Percentiles rank a stretch among this genome's conserved stretches.
Evolutionary conservation across 2,113 vertebrate genomes (phyloP).

Genomic region (Tupaia chinensis): DNA sequence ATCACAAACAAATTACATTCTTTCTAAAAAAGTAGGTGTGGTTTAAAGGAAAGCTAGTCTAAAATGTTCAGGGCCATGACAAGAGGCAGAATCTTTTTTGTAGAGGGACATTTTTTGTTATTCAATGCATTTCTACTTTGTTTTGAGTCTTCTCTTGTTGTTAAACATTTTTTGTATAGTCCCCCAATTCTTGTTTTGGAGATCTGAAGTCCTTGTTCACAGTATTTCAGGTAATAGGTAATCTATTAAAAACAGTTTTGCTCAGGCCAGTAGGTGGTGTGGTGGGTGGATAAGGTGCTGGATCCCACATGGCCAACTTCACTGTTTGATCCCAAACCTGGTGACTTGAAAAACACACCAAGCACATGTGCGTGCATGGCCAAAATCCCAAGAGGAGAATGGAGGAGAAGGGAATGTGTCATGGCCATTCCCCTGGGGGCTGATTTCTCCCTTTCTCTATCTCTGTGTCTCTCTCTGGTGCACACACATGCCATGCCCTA

Average conservation of each 20-base stretch:
- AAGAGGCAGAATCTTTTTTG: background rate
- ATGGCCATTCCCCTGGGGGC: no score
- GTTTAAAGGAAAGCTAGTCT: background rate
- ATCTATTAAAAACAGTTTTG: background rate
- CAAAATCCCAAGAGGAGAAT: no score
- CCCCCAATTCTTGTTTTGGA: background rate
- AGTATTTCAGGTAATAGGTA: background rate
- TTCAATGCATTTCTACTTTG: background rate
- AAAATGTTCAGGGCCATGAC: background rate
- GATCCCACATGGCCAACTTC: no score
- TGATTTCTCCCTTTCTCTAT: no score
- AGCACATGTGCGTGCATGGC: no score
- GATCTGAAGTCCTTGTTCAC: background rate
- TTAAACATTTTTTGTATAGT: background rate
- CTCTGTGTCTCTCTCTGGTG: no score
- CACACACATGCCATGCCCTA: no score
- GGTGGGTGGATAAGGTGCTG: no score
- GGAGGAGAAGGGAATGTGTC: no score
- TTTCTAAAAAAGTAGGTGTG: slow-evolving; percentile 16
- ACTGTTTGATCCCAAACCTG: no score
- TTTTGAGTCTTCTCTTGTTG: background rate
- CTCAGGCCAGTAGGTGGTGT: no score
- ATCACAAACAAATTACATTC: background rate
- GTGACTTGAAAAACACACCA: no score
- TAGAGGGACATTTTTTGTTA: background rate